A percentile compares a stretch with the other conserved stretches of the same genome.
Conservation (phyloP, 2,797 vertebrate genomes). For the Periparus ater region DNA sequence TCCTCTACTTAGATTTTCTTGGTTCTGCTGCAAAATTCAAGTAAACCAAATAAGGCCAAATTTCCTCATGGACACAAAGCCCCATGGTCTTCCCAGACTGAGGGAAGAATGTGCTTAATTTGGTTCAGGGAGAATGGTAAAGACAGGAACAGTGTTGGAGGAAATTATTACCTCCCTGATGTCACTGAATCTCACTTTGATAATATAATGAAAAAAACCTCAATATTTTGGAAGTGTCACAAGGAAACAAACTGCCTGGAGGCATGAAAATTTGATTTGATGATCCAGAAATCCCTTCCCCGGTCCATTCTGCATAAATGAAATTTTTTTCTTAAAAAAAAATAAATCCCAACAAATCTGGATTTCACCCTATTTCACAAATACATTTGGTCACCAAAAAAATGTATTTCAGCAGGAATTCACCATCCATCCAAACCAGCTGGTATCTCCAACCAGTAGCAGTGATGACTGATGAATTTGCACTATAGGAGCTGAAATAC, state of each 20-base stretch:
- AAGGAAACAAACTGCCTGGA: neutral
- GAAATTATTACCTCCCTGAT: neutral
- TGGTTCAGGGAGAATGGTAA: neutral
- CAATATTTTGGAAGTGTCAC: neutral
- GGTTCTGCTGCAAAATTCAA: neutral
- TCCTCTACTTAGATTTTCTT: neutral
- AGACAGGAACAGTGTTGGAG: neutral
- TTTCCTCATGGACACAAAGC: neutral
- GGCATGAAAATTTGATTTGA: neutral
- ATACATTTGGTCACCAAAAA: neutral
- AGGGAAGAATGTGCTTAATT: neutral
- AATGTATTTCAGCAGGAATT: neutral
- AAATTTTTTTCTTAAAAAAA: neutral
- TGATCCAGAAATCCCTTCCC: neutral
- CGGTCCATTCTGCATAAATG: neutral
- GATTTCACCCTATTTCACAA: neutral
- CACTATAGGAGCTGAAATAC: neutral
- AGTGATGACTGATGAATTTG: neutral
- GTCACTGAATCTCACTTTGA: neutral
- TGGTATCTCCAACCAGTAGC: neutral
- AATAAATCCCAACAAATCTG: neutral
- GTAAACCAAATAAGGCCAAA: neutral
- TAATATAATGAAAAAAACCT: neutral
- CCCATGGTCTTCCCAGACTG: neutral
- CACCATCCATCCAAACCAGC: neutral